These are phyloP conservation scores for Mya arenaria DNA, from an alignment of 1,140 invertebrate species.

Conservation along the genomic window DNA sequence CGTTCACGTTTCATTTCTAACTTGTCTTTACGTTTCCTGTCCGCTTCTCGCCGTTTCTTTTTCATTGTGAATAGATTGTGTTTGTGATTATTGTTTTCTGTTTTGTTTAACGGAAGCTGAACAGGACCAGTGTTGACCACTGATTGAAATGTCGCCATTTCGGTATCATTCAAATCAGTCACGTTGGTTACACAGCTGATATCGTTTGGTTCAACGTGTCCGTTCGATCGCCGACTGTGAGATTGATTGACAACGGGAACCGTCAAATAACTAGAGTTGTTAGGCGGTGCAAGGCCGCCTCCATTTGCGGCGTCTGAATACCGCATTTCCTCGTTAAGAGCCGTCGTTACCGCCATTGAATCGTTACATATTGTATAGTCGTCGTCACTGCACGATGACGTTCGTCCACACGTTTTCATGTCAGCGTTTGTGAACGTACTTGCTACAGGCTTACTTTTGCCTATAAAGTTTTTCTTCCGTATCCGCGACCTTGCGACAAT, in stretches of 20 bases:
- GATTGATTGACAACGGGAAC: neutral
- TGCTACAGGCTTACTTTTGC: conserved; percentile 12
- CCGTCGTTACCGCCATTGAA: conserved; percentile 54
- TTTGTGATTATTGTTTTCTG: conserved; percentile 68
- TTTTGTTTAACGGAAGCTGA: conserved; percentile 20
- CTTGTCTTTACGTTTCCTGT: conserved; percentile 76
- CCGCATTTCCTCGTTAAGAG: conserved; percentile 61
- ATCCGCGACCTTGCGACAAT: conserved; percentile 78
- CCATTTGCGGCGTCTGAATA: conserved; percentile 52
- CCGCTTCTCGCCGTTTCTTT: conserved; percentile 64
- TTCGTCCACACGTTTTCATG: conserved; percentile 59
- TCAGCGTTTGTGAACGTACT: conserved; percentile 43
- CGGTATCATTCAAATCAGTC: conserved; percentile 46
- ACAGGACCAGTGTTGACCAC: conserved; percentile 52
- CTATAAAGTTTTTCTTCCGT: conserved; percentile 71
- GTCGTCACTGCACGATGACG: conserved; percentile 74
- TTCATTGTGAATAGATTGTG: conserved; percentile 30
- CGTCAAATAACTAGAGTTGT: neutral
- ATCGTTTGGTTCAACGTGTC: conserved; percentile 33
- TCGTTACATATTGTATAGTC: conserved; percentile 71
- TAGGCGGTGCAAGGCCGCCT: neutral
- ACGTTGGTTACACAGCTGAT: conserved; percentile 13
- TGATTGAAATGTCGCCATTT: conserved; percentile 38
- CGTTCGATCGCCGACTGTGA: neutral
- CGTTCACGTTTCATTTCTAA: conserved; percentile 81